Evolutionary conservation across 2,797 vertebrate species (phyloP).

Genomic region (Spatula versicolor): DNA sequence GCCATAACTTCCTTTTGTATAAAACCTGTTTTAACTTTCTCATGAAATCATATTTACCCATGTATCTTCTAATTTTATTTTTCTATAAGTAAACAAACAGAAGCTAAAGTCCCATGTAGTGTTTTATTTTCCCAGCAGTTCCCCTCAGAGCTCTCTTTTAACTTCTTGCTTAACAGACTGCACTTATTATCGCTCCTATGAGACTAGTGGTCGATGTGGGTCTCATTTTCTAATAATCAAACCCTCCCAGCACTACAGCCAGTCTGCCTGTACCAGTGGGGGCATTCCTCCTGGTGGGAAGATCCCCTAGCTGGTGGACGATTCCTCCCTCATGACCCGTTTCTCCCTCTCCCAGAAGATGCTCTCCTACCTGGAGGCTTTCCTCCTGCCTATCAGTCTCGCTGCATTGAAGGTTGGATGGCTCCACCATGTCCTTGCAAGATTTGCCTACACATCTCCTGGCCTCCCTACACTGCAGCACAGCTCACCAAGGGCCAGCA

Average conservation of each 20-base stretch:
- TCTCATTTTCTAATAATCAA: not conserved
- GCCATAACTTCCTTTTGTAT: not conserved
- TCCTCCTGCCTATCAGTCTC: not conserved
- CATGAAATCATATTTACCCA: rapidly evolving
- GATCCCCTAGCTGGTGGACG: not conserved
- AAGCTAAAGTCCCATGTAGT: not conserved
- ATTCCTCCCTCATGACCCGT: not conserved
- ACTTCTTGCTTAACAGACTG: not conserved
- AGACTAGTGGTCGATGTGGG: not conserved
- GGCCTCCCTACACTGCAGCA: not conserved
- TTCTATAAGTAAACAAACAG: not conserved
- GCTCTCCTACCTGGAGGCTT: not conserved
- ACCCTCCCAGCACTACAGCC: not conserved
- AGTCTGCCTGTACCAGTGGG: not conserved
- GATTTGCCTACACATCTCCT: not conserved
- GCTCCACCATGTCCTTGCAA: not conserved
- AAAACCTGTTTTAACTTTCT: not conserved
- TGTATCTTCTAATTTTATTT: not conserved
- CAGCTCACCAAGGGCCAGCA: not conserved
- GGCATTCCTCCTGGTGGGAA: not conserved
- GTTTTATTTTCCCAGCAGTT: not conserved
- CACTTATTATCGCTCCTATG: not conserved
- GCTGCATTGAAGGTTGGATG: not conserved
- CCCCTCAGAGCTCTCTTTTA: not conserved
- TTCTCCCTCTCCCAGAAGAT: not conserved